Evolutionary conservation across 2,888 invertebrate species (phyloP), one percentile per base, ranked within the genome.

Genomic region (Globia sparganii): DNA sequence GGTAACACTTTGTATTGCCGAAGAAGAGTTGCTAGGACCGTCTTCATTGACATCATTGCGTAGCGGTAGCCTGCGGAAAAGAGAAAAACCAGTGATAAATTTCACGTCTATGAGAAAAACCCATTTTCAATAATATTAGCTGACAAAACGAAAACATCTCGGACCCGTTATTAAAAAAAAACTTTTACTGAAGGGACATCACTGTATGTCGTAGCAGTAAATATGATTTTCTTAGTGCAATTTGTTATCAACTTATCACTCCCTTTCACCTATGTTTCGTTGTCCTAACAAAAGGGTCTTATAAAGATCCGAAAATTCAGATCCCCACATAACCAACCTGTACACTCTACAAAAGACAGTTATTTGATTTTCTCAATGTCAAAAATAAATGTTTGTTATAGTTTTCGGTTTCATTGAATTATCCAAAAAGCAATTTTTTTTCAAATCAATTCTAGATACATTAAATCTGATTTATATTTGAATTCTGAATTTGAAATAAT

Each of bases 11-110:
- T 84, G 80, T 89, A 93, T 3, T 85, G 72, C 0, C 91, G 85
- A 1, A 92, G 46, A 21, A 93, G 40, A 3, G 87, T 84, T 3
- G 91, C 86, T n/a, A 91, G n/a, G 0, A 79, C 89, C 0, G 91
- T 90, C 86, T 91, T 92, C 88, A 92, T 90, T 0, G 91, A 91
- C 91, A 93, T 90, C 91, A 91, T 91, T 0, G 91, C 91, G 80
- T 91, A 93, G 74, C 90, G 90, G 58, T 91, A 91, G 0, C 92
- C 93, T 93, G 77, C 1, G 11, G 25, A 15, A 15, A 8, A 37
- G 15, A 34, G 34, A 62, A 65, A 62, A 61, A 59, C 11, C 53
- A 18, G 11, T 40, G 9, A 4, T 40, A n/a, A 43, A 4, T 43
- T 15, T 43, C 43, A 43, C 13, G 15, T 43, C 43, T 43, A 43